These are phyloP conservation scores for Tachysurus vachellii DNA, from an alignment of 2,113 vertebrate species.

Conservation along the genomic window DNA sequence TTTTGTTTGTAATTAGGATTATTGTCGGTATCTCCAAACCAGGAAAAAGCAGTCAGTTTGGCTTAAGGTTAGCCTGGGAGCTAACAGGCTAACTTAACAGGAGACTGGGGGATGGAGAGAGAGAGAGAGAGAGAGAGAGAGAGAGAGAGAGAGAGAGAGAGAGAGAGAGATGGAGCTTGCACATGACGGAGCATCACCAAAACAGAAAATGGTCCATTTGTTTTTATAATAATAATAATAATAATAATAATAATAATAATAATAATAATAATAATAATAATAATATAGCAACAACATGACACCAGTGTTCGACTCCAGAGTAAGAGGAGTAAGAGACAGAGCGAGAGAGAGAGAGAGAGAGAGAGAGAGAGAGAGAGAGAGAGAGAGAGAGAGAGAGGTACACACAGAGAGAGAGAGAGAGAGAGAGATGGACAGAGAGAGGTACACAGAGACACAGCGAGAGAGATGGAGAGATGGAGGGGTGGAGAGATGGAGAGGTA, in stretches of 20 bases:
- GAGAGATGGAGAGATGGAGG: not conserved
- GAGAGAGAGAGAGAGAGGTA: not conserved
- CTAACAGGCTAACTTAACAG: slow-evolving; percentile 36
- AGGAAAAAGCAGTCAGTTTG: not conserved
- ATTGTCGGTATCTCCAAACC: too few species aligned
- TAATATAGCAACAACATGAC: not conserved
- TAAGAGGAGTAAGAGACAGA: not conserved
- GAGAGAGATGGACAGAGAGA: not conserved
- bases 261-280: not conserved
- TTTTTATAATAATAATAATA: not conserved
- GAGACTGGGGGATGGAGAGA: not conserved
- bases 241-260: not conserved
- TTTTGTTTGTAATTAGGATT: too few species aligned
- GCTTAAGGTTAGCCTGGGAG: slow-evolving; percentile 41
- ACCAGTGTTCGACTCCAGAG: not conserved
- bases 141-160: not conserved
- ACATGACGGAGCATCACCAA: slow-evolving; percentile 8
- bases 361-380: slow-evolving; percentile 12
- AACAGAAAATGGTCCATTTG: not conserved
- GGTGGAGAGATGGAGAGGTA: not conserved
- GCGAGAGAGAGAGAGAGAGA: not conserved
- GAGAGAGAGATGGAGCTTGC: not conserved
- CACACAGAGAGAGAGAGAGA: not conserved
- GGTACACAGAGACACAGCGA: not conserved
- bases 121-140: not conserved